Conservation (phyloP, 2,797 vertebrate genomes). For the Anas bernieri region DNA sequence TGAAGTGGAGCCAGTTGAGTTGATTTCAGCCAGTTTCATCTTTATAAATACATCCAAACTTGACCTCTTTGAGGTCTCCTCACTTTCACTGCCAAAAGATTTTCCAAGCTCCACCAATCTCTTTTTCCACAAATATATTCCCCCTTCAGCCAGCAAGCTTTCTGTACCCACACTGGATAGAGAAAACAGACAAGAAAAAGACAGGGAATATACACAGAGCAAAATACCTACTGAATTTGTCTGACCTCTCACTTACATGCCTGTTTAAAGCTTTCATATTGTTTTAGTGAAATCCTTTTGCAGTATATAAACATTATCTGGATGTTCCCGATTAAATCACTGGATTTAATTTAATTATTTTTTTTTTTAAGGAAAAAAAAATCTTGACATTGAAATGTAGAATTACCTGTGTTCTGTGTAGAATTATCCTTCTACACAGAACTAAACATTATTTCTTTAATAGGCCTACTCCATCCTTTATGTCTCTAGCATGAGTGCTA, state of each 20-base stretch:
- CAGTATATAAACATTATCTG: background rate
- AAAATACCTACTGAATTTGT: background rate
- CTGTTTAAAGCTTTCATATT: background rate
- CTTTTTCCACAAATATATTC: background rate
- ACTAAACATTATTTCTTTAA: background rate
- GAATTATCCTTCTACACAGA: background rate
- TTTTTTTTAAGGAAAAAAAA: background rate
- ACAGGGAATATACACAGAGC: background rate
- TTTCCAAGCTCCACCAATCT: background rate
- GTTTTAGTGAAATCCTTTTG: background rate
- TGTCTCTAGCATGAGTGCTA: background rate
- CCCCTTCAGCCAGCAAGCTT: background rate
- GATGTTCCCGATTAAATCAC: background rate
- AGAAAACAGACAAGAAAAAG: background rate
- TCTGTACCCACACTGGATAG: background rate
- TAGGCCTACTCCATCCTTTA: background rate
- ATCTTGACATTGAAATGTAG: background rate
- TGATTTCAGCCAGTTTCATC: conserved; percentile 43
- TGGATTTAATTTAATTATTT: background rate
- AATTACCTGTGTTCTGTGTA: background rate
- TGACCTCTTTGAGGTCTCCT: conserved; percentile 2
- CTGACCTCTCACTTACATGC: background rate
- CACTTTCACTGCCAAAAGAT: background rate
- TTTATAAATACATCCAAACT: conserved; percentile 32
- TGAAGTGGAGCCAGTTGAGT: conserved; percentile 31